Evolutionary conservation across 2,888 invertebrate genomes (phyloP), one percentile per base, ranked within the genome.

Genomic region (Anoplius nigerrimus): DNA sequence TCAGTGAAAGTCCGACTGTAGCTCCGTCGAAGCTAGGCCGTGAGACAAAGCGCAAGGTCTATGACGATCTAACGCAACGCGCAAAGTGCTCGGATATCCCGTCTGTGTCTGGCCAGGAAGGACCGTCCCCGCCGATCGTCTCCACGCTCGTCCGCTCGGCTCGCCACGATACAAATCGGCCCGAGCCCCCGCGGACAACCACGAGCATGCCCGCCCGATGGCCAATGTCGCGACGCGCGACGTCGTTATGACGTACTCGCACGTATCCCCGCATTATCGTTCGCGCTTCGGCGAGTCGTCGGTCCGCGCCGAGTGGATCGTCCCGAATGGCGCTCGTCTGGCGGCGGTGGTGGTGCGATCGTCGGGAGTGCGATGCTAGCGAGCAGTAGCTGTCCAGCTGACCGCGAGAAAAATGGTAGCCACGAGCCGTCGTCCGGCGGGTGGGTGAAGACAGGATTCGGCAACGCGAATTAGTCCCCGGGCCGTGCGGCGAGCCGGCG

Each of bases 351-450:
- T 34, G 45, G 45, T 20, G 63, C 59, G 42, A 66, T 71, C 69
- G 67, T 75, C 78, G 71, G 64, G 73, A 72, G 73, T 75, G 78
- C 76, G 73, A 81, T 81, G 80, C 75, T 77, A 80, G 79, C 82
- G 78, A 84, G 76, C 82, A 74, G 78, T 72, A 34, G 34, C 34
- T 71, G 62, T 71, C 78, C 81, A 83, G 83, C 83, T 84, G 83
- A 84, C 76, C 79, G 76, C 76, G 3, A 74, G 83, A 80, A 82
- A 84, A 83, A 84, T 85, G 84, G 80, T 82, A 78, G 80, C 80
- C 77, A 79, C 75, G 68, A 63, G 66, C 76, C 69, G 74, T 74
- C 72, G 69, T 64, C 63, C 70, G 58, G 69, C 74, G 76, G 73
- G 74, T 71, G 74, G 34, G 34, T 34, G 70, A n/a, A 72, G 75